Conservation (phyloP, 2,888 invertebrate genomes). For the Strigamia transsilvanica region DNA sequence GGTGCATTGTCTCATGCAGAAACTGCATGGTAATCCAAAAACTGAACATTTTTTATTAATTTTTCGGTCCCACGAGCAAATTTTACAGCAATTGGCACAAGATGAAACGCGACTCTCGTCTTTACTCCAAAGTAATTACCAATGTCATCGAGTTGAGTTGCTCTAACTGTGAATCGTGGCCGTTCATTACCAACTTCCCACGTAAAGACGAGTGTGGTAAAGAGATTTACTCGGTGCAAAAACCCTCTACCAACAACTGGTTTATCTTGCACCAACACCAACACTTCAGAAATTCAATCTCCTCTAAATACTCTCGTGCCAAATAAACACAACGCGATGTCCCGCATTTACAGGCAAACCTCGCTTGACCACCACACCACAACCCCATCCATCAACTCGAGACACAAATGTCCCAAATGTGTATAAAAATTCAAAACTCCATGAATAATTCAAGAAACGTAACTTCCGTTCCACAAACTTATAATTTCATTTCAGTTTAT, state of each 20-base stretch:
- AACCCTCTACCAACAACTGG: neutral
- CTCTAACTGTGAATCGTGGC: conserved; percentile 1
- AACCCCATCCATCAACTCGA: neutral
- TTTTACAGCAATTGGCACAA: too few species aligned
- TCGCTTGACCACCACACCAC: too few species aligned
- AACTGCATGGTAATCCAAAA: too few species aligned
- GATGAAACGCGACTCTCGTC: neutral
- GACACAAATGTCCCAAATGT: too few species aligned
- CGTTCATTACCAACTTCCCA: neutral
- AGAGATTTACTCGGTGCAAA: neutral
- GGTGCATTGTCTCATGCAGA: too few species aligned
- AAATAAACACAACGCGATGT: neutral
- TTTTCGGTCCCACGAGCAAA: too few species aligned
- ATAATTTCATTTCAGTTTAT: neutral
- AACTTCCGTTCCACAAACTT: neutral
- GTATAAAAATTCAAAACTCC: neutral
- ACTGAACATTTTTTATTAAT: too few species aligned
- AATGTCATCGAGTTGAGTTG: conserved; percentile 22
- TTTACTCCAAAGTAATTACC: neutral
- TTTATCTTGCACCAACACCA: conserved; percentile 7
- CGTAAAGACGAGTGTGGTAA: neutral
- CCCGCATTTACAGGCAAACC: too few species aligned
- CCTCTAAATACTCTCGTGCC: neutral
- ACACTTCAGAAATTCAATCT: neutral
- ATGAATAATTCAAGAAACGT: conserved; percentile 13